Evolutionary conservation across 1,140 invertebrate species (phyloP).

Genomic region (Megalopta genalis): DNA sequence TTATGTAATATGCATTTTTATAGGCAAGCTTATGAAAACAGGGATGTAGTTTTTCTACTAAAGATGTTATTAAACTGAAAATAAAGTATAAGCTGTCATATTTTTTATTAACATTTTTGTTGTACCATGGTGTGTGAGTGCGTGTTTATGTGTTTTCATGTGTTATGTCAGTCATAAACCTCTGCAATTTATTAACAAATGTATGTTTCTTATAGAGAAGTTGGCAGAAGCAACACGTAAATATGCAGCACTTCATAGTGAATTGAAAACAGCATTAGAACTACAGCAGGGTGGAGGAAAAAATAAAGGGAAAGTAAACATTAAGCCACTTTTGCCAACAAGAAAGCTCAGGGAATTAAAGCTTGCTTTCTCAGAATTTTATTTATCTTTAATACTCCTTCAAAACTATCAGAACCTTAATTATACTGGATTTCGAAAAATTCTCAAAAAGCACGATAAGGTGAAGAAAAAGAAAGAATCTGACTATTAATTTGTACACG

Average conservation of each 20-base stretch:
- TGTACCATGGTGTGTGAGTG: too few relatives aligned
- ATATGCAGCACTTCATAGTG: conserved; percentile 93
- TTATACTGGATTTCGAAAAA: conserved; percentile 99
- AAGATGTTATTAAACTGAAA: too few relatives aligned
- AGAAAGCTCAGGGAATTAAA: conserved; percentile 96
- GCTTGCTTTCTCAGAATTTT: conserved; percentile 99
- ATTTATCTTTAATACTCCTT: conserved; percentile 96
- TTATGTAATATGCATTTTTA: too few relatives aligned
- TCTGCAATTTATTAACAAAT: background rate
- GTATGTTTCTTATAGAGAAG: conserved; percentile 88
- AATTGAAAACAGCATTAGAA: conserved; percentile 89
- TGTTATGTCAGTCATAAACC: background rate
- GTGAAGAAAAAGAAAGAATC: conserved; percentile 79
- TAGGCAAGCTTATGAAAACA: too few relatives aligned
- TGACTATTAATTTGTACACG: background rate
- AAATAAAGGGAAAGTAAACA: conserved; percentile 79
- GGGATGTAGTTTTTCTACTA: too few relatives aligned
- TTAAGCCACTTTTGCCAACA: conserved; percentile 83
- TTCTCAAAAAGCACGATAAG: conserved; percentile 99
- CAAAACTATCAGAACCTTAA: conserved; percentile 97
- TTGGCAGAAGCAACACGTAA: conserved; percentile 97
- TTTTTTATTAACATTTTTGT: background rate
- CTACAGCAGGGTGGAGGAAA: conserved; percentile 82
- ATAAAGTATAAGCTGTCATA: background rate
- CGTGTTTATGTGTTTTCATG: too few relatives aligned